A percentile compares a stretch with the other conserved stretches of the same genome.
Evolutionary conservation across 2,888 invertebrate species (phyloP).

Genomic region (Cetonia aurata): DNA sequence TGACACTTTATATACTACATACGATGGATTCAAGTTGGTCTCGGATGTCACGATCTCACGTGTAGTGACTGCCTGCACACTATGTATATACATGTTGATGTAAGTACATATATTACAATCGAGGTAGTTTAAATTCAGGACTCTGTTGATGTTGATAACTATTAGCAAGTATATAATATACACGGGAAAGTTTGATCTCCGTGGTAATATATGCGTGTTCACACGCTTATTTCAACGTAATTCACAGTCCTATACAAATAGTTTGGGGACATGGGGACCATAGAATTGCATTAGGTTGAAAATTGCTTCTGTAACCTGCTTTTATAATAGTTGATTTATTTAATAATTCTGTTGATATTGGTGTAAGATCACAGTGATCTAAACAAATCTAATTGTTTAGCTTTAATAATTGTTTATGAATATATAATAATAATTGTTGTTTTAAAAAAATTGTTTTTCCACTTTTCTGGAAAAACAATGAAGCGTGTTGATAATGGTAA

Average conservation of each 20-base stretch:
- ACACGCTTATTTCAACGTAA: conserved; percentile 9
- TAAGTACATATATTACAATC: conserved; percentile 25
- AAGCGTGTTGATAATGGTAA: too few species aligned
- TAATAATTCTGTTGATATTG: too few species aligned
- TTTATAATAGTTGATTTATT: too few species aligned
- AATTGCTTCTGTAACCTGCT: too few species aligned
- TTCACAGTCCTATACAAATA: conserved; percentile 22
- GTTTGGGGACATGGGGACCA: neutral
- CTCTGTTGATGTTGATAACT: conserved; percentile 23
- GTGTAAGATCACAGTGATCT: too few species aligned
- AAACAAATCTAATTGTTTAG: too few species aligned
- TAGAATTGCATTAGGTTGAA: neutral
- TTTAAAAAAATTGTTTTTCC: too few species aligned
- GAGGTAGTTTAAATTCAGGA: conserved; percentile 31
- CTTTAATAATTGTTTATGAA: too few species aligned
- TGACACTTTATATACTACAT: neutral
- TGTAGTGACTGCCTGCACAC: too few species aligned
- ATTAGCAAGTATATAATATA: conserved; percentile 12
- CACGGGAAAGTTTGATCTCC: conserved; percentile 21
- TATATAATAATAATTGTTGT: too few species aligned
- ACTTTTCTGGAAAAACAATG: too few species aligned
- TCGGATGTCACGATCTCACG: neutral
- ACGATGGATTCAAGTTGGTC: neutral
- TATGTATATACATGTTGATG: conserved; percentile 1
- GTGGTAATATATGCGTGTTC: conserved; percentile 7